Evolutionary conservation across 2,113 vertebrate species (phyloP), one percentile per base, ranked within the genome.

Genomic region (Tachuris rubrigastra): DNA sequence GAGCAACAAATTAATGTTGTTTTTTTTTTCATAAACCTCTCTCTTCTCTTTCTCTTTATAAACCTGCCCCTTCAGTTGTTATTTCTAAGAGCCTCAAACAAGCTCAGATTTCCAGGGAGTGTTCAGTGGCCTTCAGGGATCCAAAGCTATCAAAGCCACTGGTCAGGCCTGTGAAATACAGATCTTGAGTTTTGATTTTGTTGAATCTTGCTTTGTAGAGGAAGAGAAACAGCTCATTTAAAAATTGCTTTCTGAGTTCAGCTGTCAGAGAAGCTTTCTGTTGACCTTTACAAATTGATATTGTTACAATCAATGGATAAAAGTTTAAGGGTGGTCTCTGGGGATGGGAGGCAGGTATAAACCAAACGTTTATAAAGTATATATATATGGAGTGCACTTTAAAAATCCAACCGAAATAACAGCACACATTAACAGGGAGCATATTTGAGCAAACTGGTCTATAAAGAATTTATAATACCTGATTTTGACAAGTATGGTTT

Each of bases 241-340:
- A 91, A 96, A 93, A 82, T 33, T 30, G 66, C 69, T 92, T 77
- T 92, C 72, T 77, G 83, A 80, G 74, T 88, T 90, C 50, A 76
- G 50, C 90, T 93, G 89, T 87, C 90, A 85, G 77, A 76, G 87
- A 55, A 80, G 90, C 58, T 92, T 85, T 96, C 83, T 62, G 35
- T 53, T 96, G 90, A 92, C 84, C 93, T 96, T 94, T 95, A 79
- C 87, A 90, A 93, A 96, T 91, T 95, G 91, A 91, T 93, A 39
- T 52, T 1, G 21, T 89, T 91, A 88, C 89, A 94, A 94, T 94
- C 92, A 79, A 95, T 91, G 85, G 85, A 18, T 76, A 80, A 74
- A 82, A 92, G 63, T 90, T 94, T 86, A 87, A 94, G 86, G 75
- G 71, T 67, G 63, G 39, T 76, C 90, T 83, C 82, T 53, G 63